Evolutionary conservation across 2,113 vertebrate species (phyloP), one percentile per base, ranked within the genome.

Genomic region (Takifugu bimaculatus): DNA sequence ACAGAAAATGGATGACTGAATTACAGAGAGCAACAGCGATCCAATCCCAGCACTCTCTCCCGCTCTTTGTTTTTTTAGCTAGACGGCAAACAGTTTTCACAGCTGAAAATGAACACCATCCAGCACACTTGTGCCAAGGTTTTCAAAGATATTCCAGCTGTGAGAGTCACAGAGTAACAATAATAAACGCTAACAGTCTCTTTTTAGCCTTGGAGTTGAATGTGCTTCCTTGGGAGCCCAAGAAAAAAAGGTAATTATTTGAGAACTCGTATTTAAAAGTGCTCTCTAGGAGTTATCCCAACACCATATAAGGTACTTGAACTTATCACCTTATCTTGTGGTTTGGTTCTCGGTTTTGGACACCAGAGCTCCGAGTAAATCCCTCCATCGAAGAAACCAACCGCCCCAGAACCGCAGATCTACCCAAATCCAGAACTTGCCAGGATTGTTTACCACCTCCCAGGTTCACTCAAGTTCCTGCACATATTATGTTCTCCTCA

Each of bases 1-100:
- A 84, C 81, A 82, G 68, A 77, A 74, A 80, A 77, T 72, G 75
- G 72, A 65, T 85, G 77, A 79, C 74, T 79, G 77, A 83, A 79
- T 85, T 84, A 88, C 73, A 70, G 52, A 13, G 14, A 65, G 61
- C 49, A 61, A 42, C 54, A 63, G 54, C 60, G 62, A 77, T 78
- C 79, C 70, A 74, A 65, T 62, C 61, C 48, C 78, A 58, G 15
- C 26, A 27, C 49, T 51, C 68, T 60, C 60, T 57, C 57, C 35
- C 42, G 13, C 44, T 50, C 50, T 59, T 35, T 66, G 14, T 68
- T 88, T 74, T 80, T 77, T 84, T 81, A 77, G 72, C 51, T 66
- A 56, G 60, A 79, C 54, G 58, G 67, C 65, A 87, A 85, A 79
- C 68, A 64, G 61, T 81, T 82, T 81, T 83, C 48, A 63, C 77